These are phyloP conservation scores for Daboia siamensis DNA, from an alignment of 2,113 vertebrate species.

Conservation along the genomic window DNA sequence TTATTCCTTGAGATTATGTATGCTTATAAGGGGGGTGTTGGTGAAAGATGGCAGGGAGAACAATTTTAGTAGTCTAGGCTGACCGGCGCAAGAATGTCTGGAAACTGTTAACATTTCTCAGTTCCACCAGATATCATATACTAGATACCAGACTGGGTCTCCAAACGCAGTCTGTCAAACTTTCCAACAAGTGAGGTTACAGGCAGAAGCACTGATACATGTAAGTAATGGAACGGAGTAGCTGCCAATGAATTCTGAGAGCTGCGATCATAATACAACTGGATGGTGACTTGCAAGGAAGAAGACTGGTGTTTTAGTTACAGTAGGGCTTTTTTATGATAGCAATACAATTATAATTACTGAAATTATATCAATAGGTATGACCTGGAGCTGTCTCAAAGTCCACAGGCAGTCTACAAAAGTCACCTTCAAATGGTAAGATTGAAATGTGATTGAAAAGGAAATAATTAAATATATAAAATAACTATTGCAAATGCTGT, in stretches of 20 bases:
- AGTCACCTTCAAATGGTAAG: not conserved
- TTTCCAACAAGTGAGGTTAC: not conserved
- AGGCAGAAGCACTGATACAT: not conserved
- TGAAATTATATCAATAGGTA: not conserved
- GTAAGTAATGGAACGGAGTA: not conserved
- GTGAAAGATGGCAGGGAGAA: not conserved
- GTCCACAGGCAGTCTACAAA: not conserved
- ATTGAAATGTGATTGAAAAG: not conserved
- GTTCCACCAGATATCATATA: not conserved
- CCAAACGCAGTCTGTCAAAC: not conserved
- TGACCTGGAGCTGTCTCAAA: not conserved
- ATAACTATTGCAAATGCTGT: no score
- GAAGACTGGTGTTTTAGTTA: not conserved
- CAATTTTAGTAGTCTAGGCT: not conserved
- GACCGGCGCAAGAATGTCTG: not conserved
- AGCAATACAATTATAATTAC: not conserved
- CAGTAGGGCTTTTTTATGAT: not conserved
- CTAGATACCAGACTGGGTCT: not conserved
- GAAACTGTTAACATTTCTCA: not conserved
- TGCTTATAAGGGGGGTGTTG: not conserved
- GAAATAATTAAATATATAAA: not conserved
- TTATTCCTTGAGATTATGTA: not conserved
- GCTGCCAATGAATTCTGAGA: not conserved
- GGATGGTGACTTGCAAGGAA: not conserved
- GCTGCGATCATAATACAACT: not conserved